Evolutionary conservation across 2,113 vertebrate species (phyloP).

Genomic region (Apteryx owenii): DNA sequence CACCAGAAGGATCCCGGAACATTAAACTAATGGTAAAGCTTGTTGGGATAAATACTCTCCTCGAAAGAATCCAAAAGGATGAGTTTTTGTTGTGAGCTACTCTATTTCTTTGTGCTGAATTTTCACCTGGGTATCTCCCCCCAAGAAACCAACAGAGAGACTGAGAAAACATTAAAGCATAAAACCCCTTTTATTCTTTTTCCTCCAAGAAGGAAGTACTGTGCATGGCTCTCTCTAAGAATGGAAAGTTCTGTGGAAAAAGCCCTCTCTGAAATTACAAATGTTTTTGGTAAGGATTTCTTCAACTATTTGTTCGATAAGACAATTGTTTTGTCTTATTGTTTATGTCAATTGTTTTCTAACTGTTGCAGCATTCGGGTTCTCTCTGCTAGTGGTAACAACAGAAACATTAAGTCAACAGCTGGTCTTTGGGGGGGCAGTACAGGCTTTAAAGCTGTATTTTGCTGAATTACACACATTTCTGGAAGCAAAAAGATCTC

Average conservation of each 20-base stretch:
- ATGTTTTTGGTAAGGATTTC: neutral
- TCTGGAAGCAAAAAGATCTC: neutral
- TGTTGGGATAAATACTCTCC: neutral
- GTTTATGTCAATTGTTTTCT: neutral
- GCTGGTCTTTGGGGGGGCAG: neutral
- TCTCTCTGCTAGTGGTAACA: neutral
- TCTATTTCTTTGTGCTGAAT: neutral
- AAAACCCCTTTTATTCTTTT: neutral
- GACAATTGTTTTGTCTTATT: neutral
- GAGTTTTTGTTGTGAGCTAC: neutral
- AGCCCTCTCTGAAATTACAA: neutral
- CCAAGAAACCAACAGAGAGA: neutral
- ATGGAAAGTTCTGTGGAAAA: neutral
- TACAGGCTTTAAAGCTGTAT: neutral
- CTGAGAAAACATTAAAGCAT: neutral
- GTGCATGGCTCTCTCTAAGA: rapidly evolving
- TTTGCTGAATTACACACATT: conserved; percentile 17
- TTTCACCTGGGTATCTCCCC: neutral
- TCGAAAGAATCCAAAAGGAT: neutral
- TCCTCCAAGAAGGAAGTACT: neutral
- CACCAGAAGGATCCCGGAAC: neutral
- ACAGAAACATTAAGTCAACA: neutral
- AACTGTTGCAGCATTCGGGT: neutral
- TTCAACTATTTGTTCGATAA: neutral
- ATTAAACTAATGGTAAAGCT: neutral